phyloP scores from a whole-genome alignment of 2,888 invertebrate genomes.

The Athrips mouffetella region DNA sequence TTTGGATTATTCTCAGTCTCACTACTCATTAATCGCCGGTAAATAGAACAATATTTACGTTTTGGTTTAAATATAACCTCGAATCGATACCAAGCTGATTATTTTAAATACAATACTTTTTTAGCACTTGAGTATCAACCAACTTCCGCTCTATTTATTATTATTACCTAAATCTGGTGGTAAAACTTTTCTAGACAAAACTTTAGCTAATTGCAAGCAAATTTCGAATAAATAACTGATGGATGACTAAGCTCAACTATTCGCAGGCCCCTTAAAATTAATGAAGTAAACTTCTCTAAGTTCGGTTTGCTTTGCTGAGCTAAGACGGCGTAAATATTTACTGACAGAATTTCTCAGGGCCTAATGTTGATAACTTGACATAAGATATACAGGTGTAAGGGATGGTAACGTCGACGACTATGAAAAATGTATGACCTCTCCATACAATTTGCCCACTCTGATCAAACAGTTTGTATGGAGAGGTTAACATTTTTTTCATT shows the following conservation, averaged over 20 bases:
- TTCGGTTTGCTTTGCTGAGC: slow-evolving; percentile 28
- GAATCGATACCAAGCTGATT: too few relatives aligned
- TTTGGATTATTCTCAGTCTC: too few relatives aligned
- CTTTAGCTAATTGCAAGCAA: slow-evolving; percentile 14
- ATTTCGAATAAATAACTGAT: slow-evolving; percentile 27
- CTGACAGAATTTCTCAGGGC: slow-evolving; percentile 26
- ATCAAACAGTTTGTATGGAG: too few relatives aligned
- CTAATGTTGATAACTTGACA: slow-evolving; percentile 11
- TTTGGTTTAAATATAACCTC: too few relatives aligned
- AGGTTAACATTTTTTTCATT: too few relatives aligned
- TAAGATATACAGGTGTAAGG: not conserved
- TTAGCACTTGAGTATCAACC: too few relatives aligned
- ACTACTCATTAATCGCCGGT: too few relatives aligned
- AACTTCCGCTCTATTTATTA: too few relatives aligned
- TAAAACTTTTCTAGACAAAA: not conserved
- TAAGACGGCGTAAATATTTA: slow-evolving; percentile 34
- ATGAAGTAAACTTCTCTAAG: slow-evolving; percentile 29
- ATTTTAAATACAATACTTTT: too few relatives aligned
- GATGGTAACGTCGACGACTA: not conserved
- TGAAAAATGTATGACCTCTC: not conserved
- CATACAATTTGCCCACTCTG: too few relatives aligned
- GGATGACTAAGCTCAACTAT: slow-evolving; percentile 22
- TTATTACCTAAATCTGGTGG: too few relatives aligned
- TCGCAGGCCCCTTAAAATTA: slow-evolving; percentile 26
- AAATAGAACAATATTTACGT: too few relatives aligned